Conservation (phyloP, 2,888 invertebrate genomes). For the Drosophila hamatofila region DNA sequence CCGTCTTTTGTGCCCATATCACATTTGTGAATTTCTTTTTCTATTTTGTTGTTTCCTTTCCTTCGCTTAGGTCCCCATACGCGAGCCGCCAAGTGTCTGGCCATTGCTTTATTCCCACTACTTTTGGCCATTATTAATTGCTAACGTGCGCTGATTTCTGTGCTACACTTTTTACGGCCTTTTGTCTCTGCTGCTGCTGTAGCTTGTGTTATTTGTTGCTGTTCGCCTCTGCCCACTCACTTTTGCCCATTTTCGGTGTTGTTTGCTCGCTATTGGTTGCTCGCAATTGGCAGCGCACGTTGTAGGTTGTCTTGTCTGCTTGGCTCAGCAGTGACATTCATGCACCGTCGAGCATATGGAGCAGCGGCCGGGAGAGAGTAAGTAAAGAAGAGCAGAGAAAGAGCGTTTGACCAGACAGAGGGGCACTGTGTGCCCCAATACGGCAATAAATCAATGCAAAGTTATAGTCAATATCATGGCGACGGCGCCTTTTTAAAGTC, state of each 20-base stretch:
- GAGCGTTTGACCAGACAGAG: neutral
- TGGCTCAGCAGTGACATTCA: conserved; percentile 78
- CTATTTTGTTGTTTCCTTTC: conserved; percentile 14
- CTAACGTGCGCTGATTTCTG: conserved; percentile 80
- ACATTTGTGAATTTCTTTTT: conserved; percentile 31
- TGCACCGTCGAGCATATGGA: conserved; percentile 68
- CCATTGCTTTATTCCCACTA: conserved; percentile 55
- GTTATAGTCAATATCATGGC: conserved; percentile 37
- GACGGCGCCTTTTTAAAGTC: conserved; percentile 57
- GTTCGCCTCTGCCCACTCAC: conserved; percentile 35
- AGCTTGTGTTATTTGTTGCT: conserved; percentile 64
- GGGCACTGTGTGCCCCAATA: conserved; percentile 32
- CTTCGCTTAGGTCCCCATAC: conserved; percentile 63
- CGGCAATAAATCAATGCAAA: conserved; percentile 75
- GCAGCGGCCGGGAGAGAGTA: neutral
- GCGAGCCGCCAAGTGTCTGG: conserved; percentile 68
- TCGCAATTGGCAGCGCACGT: conserved; percentile 21
- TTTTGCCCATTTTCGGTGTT: conserved; percentile 44
- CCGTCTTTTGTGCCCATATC: conserved; percentile 53
- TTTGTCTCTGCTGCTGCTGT: conserved; percentile 16
- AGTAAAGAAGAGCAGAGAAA: neutral
- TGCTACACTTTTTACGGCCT: conserved; percentile 66
- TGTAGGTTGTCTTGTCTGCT: conserved; percentile 70
- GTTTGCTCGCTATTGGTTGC: conserved; percentile 39
- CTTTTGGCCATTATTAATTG: conserved; percentile 78